Conservation (phyloP, 2,113 vertebrate species). For the Piaya cayana region DNA sequence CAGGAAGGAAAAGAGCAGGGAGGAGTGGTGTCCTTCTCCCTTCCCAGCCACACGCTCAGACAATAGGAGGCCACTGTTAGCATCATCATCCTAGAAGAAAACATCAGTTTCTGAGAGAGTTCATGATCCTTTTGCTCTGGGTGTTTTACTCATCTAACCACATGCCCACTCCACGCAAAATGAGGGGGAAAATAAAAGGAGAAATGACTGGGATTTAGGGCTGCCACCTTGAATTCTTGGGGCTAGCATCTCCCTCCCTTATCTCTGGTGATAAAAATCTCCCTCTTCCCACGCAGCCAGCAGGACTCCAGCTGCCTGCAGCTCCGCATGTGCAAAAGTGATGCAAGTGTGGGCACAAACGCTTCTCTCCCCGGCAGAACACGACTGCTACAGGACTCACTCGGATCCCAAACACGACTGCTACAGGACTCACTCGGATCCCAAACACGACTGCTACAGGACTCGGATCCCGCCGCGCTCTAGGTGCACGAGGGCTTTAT, state of each 20-base stretch:
- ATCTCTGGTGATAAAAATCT: not conserved
- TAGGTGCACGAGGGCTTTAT: fast-evolving
- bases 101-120: not conserved
- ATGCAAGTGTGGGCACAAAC: fast-evolving
- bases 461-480: fast-evolving
- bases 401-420: fast-evolving
- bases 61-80: not conserved
- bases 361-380: not conserved
- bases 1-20: not conserved
- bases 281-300: not conserved
- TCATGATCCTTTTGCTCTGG: not conserved
- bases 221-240: not conserved
- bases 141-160: not conserved
- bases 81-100: not conserved
- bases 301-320: not conserved
- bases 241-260: not conserved
- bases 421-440: too few species aligned
- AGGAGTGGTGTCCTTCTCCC: not conserved
- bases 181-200: not conserved
- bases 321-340: not conserved
- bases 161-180: not conserved
- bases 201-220: not conserved
- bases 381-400: fast-evolving
- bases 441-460: fast-evolving
- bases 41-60: not conserved